Base-by-base conservation (phyloP, 2,113 vertebrate genomes). In the Empidonax traillii region DNA sequence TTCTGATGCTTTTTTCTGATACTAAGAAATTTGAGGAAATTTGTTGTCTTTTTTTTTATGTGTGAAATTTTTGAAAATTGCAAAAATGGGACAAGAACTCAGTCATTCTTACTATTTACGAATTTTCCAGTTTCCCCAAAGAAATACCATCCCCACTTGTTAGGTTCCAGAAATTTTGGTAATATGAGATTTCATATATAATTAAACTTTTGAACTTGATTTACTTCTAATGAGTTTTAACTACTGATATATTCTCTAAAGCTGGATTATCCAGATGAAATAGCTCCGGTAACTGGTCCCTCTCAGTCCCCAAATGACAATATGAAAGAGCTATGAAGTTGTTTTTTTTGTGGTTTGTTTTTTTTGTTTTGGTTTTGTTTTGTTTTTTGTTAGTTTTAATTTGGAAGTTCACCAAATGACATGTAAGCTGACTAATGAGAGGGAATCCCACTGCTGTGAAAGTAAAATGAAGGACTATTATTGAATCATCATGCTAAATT, bases 51-150 rank as follows among this genome's bases (percentile, higher is more conserved):
- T 37, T 35, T 49, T 59, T 22, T 2, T 5, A 18, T 72, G 4
- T 31, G 16, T 25, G 61, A 62, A 62, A 39, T 35, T 65, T 71
- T n/a, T 59, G n/a, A 58, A 69, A 77, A 53, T 27, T 89, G 6
- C 17, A 77, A 28, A 21, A 8, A 39, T 53, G 9, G 7, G 4
- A 1, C 3, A 5, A 23, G 53, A 62, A 8, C 6, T 0, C 7
- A 58, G 10, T 53, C 30, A 65, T 37, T 75, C 4, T 12, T 49
- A 56, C 4, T 1, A 16, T 53, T 80, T 49, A 69, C 3, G 35
- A 62, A 15, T 24, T 53, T 25, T 83, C 56, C 12, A 6, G 2
- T 67, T 84, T 87, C 7, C 28, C 27, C 4, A 6, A 47, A 76
- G 53, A 49, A 62, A 28, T 43, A 22, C 24, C 14, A 41, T 46